Evolutionary conservation across 2,888 invertebrate genomes (phyloP).

Genomic region (Trypoxylon attenuatum): DNA sequence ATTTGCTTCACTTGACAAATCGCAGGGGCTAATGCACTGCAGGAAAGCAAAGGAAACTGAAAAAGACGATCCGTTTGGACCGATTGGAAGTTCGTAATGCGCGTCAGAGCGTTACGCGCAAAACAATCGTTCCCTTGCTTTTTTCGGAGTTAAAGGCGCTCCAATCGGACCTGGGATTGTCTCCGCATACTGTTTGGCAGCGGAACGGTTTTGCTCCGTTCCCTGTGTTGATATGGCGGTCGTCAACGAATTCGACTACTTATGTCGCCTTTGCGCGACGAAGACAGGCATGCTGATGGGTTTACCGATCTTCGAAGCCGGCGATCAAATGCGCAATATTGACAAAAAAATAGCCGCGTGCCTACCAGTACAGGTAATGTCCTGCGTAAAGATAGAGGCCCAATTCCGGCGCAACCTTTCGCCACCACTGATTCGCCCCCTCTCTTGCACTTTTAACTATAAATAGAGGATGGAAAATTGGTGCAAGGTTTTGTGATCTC

Average conservation of each 20-base stretch:
- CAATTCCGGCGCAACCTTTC: conserved; percentile 30
- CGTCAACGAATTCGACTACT: conserved; percentile 69
- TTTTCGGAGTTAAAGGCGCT: conserved; percentile 22
- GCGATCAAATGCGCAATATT: conserved; percentile 76
- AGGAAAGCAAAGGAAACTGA: conserved; percentile 6
- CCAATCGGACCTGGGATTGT: conserved; percentile 12
- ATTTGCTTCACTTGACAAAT: too few species aligned
- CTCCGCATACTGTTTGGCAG: conserved; percentile 13
- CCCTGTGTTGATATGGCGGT: conserved; percentile 56
- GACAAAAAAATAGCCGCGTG: conserved; percentile 78
- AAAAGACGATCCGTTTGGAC: conserved; percentile 2
- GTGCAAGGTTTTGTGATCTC: conserved; percentile 38
- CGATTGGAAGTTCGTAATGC: conserved; percentile 33
- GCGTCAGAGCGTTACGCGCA: conserved; percentile 13
- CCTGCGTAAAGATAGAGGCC: conserved; percentile 22
- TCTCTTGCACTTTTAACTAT: conserved; percentile 40
- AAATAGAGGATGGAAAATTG: conserved; percentile 43
- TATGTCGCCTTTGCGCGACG: conserved; percentile 74
- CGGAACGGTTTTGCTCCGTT: conserved; percentile 13
- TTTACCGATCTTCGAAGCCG: conserved; percentile 75
- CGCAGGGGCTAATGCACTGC: conserved; percentile 24
- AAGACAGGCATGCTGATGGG: conserved; percentile 74
- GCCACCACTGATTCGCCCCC: conserved; percentile 28
- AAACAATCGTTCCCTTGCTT: conserved; percentile 15
- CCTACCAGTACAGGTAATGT: conserved; percentile 77